These are phyloP conservation scores for Frankliniella fusca DNA, from an alignment of 2,888 invertebrate species.

Conservation along the genomic window DNA sequence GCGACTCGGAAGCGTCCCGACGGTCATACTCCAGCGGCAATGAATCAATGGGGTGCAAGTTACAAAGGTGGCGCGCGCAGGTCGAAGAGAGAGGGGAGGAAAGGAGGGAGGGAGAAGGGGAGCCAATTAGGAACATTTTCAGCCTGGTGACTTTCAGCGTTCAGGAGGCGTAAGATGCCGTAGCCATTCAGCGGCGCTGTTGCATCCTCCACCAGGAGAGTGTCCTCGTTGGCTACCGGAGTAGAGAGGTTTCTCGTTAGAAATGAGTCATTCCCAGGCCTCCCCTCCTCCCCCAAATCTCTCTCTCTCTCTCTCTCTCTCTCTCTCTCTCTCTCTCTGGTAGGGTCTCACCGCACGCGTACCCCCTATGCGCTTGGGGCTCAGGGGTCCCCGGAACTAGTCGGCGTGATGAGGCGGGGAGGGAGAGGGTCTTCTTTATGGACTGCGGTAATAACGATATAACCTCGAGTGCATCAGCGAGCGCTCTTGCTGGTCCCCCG, in stretches of 20 bases:
- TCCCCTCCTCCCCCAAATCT: too few relatives aligned
- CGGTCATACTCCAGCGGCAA: not conserved
- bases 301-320: not conserved
- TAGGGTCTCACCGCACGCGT: not conserved
- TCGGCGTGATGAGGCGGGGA: not conserved
- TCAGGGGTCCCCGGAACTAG: too few relatives aligned
- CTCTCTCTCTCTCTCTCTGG: not conserved
- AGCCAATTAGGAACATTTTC: slow-evolving; percentile 11
- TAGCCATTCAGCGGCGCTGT: not conserved
- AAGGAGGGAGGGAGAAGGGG: not conserved
- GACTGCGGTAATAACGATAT: not conserved
- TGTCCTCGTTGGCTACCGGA: not conserved
- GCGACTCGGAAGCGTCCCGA: too few relatives aligned
- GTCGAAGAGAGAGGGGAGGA: not conserved
- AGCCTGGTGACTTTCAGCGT: not conserved
- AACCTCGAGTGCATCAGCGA: not conserved
- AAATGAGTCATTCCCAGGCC: too few relatives aligned
- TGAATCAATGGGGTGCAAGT: not conserved
- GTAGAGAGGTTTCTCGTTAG: too few relatives aligned
- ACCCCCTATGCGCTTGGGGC: too few relatives aligned
- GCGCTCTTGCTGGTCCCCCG: too few relatives aligned
- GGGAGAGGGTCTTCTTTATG: not conserved
- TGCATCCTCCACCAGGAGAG: not conserved
- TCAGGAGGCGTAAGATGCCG: too few relatives aligned
- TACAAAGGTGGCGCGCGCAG: not conserved